A percentile compares a stretch with the other conserved stretches of the same genome.
These are phyloP conservation scores for Gallirallus australis DNA, from an alignment of 2,797 vertebrate genomes.

Conservation along the genomic window DNA sequence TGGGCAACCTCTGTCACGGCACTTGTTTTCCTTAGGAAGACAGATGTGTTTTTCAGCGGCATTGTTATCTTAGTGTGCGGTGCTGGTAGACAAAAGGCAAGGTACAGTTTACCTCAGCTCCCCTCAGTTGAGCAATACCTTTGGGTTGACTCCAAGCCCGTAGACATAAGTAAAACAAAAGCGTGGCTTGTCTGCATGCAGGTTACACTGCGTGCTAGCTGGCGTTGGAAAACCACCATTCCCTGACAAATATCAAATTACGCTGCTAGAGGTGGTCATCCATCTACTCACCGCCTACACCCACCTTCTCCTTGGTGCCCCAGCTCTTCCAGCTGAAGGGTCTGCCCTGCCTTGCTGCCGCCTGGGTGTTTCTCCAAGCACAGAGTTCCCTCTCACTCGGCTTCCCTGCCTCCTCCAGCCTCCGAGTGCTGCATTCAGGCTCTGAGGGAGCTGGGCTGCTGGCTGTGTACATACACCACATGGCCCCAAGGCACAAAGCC, in stretches of 20 bases:
- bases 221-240: neutral
- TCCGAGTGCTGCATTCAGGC: neutral
- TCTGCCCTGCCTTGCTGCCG: rapidly evolving
- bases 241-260: neutral
- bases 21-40: neutral
- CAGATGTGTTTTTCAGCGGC: neutral
- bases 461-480: neutral
- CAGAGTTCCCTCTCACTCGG: neutral
- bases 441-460: neutral
- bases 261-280: neutral
- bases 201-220: neutral
- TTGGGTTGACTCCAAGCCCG: neutral
- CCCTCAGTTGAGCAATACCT: neutral
- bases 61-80: neutral
- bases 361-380: neutral
- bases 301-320: neutral
- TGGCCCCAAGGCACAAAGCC: neutral
- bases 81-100: neutral
- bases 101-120: neutral
- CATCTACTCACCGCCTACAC: neutral
- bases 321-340: neutral
- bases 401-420: neutral
- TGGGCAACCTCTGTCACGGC: rapidly evolving
- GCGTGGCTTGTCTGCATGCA: neutral
- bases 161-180: neutral